These are phyloP conservation scores for Anorthoa munda DNA, from an alignment of 2,888 invertebrate genomes.

Conservation along the genomic window DNA sequence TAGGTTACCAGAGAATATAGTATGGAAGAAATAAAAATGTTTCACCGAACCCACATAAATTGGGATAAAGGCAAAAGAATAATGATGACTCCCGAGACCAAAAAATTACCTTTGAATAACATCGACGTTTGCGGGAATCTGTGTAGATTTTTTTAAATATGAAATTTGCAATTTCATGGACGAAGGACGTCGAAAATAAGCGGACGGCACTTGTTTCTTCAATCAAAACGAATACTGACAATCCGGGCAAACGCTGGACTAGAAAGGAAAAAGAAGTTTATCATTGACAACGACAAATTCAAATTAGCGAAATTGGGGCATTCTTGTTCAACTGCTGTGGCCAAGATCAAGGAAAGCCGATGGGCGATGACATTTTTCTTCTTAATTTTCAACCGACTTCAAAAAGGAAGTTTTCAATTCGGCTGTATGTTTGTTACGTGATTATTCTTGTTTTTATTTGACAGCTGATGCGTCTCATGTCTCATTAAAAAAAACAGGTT, in stretches of 20 bases:
- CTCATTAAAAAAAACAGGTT: too few species aligned
- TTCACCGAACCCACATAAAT: too few species aligned
- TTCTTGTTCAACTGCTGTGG: neutral
- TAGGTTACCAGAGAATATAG: too few species aligned
- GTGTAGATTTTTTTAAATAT: neutral
- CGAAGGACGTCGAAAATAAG: conserved; percentile 12
- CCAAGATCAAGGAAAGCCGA: neutral
- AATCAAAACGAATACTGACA: conserved; percentile 42
- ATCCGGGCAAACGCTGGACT: conserved; percentile 29
- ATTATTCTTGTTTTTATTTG: too few species aligned
- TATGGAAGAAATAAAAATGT: too few species aligned
- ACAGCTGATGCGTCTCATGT: too few species aligned
- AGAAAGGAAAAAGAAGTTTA: conserved; percentile 48
- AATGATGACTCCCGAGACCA: too few species aligned
- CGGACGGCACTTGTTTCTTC: conserved; percentile 46
- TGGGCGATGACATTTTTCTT: neutral
- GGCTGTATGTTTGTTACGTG: too few species aligned
- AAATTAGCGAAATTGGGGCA: conserved; percentile 41
- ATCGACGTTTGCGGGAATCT: neutral
- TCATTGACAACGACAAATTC: conserved; percentile 43
- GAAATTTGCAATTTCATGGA: conserved; percentile 20
- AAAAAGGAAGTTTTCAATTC: too few species aligned
- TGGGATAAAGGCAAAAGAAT: too few species aligned
- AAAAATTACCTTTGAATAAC: neutral
- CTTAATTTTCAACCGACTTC: too few species aligned